Evolutionary conservation across 2,113 vertebrate species (phyloP).

Genomic region (Ictidomys tridecemlineatus): DNA sequence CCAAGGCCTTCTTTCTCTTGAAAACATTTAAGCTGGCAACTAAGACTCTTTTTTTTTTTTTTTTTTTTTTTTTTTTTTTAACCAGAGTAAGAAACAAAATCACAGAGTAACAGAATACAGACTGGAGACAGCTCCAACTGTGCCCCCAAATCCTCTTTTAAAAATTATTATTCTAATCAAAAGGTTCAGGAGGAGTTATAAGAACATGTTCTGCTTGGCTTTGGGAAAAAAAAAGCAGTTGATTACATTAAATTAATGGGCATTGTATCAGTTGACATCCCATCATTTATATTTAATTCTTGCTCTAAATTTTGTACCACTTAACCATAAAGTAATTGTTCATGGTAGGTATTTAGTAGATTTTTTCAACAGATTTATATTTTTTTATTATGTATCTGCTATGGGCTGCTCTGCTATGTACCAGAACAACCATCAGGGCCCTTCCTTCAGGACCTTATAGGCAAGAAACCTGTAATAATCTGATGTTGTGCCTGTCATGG

Average conservation of each 20-base stretch:
- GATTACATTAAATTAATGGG: not conserved
- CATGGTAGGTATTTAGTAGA: not conserved
- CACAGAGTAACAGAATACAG: not conserved
- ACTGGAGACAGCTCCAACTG: not conserved
- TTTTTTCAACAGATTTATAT: not conserved
- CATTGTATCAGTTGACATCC: not conserved
- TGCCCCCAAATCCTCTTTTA: not conserved
- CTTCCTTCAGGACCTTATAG: not conserved
- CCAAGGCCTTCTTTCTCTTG: not conserved
- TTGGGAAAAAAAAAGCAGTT: not conserved
- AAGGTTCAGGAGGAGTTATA: not conserved
- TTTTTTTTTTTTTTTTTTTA: not conserved
- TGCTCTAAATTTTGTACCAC: not conserved
- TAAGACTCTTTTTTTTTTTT: not conserved
- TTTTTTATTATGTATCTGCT: not conserved
- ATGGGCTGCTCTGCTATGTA: not conserved
- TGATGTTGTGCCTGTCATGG: not conserved
- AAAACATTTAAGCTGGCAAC: not conserved
- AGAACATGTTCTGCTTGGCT: not conserved
- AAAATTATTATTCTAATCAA: not conserved
- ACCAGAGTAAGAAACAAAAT: not conserved
- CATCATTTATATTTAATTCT: not conserved
- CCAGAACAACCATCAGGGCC: not conserved
- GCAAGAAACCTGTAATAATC: not conserved
- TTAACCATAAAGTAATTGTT: not conserved